These are phyloP conservation scores for Meliscaeva auricollis DNA, from an alignment of 2,888 invertebrate genomes.

Conservation along the genomic window DNA sequence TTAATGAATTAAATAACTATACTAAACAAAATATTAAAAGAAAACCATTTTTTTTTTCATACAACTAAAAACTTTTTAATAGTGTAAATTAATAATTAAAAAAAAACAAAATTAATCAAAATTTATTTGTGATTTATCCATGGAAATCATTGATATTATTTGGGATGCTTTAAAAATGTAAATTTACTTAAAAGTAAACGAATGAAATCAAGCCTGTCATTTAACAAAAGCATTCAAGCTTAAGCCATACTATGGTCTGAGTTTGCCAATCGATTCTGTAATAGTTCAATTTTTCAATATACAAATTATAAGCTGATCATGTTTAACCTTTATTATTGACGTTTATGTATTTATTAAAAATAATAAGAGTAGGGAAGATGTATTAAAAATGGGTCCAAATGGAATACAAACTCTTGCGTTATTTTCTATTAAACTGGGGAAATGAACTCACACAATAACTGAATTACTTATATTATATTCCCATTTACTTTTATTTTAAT, in stretches of 20 bases:
- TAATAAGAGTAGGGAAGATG: neutral
- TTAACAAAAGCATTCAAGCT: constrained; percentile 1
- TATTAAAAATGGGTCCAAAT: too few relatives aligned
- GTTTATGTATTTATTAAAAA: neutral
- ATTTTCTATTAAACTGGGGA: too few relatives aligned
- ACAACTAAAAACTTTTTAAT: constrained; percentile 21
- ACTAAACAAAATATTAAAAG: constrained; percentile 33
- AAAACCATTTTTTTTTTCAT: neutral
- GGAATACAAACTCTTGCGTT: too few relatives aligned
- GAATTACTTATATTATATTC: too few relatives aligned
- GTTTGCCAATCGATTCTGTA: neutral
- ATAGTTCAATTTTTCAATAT: neutral
- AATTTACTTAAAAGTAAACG: constrained; percentile 2
- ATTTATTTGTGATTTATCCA: constrained; percentile 5
- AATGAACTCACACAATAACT: too few relatives aligned
- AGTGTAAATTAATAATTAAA: neutral
- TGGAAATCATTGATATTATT: neutral
- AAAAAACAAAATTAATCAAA: neutral
- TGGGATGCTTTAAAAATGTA: neutral
- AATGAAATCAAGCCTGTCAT: constrained; percentile 10
- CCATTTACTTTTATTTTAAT: too few relatives aligned
- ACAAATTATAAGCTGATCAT: too few relatives aligned
- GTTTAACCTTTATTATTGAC: too few relatives aligned
- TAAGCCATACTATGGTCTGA: neutral
- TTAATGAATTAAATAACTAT: constrained; percentile 64